Conservation (phyloP, 2,797 vertebrate genomes). For the Thunnus albacares region DNA sequence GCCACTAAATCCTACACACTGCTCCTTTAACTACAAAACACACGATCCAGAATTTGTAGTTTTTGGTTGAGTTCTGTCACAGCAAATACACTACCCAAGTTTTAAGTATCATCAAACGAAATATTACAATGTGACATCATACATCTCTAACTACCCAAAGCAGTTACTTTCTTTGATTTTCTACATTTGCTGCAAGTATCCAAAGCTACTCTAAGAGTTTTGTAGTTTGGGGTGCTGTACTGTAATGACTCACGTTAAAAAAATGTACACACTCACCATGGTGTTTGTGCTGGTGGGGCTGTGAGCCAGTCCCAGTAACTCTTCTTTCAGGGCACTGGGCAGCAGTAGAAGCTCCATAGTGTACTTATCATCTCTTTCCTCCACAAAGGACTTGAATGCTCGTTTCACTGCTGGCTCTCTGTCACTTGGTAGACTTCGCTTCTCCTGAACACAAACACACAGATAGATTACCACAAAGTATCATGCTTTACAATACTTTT, state of each 20-base stretch:
- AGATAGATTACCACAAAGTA: neutral
- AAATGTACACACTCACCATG: conserved; percentile 61
- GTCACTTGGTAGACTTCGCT: conserved; percentile 87
- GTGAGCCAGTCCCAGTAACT: conserved; percentile 90
- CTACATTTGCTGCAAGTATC: neutral
- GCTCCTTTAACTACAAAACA: no score
- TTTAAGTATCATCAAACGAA: neutral
- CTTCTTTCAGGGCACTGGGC: conserved; percentile 95
- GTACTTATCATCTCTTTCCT: conserved; percentile 95
- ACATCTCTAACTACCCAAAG: neutral
- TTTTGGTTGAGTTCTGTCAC: no score
- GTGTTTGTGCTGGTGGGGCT: conserved; percentile 74
- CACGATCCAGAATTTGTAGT: no score
- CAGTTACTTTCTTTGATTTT: neutral
- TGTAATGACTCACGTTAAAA: neutral
- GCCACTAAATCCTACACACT: no score
- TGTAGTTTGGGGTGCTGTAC: neutral
- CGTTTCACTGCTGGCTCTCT: conserved; percentile 92
- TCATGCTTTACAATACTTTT: no score
- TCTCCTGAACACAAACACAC: conserved; percentile 76
- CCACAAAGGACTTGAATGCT: conserved; percentile 94
- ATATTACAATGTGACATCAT: neutral
- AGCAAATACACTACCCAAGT: no score
- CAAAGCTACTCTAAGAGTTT: neutral
- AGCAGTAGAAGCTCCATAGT: conserved; percentile 96